Evolutionary conservation across 2,113 vertebrate genomes (phyloP).

Genomic region (Scolopax mira): DNA sequence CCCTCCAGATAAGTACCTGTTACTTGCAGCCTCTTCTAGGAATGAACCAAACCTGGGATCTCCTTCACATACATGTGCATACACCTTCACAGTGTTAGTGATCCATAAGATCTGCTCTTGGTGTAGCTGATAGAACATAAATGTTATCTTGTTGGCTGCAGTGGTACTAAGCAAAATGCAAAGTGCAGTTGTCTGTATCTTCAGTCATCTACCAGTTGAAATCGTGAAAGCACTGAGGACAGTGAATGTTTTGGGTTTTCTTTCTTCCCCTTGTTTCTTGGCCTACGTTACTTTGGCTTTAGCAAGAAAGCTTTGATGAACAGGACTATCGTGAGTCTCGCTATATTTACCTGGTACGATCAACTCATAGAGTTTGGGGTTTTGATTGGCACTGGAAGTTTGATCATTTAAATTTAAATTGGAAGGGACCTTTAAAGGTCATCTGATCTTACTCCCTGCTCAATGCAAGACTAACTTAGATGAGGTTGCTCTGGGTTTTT

Average conservation of each 20-base stretch:
- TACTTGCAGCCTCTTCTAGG: neutral
- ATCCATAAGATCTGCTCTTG: neutral
- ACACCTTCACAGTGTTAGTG: neutral
- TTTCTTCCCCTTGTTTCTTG: neutral
- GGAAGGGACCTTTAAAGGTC: neutral
- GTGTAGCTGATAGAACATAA: neutral
- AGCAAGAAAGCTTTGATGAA: neutral
- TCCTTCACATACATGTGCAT: neutral
- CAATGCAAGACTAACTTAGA: neutral
- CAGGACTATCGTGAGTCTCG: neutral
- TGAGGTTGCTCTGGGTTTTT: neutral
- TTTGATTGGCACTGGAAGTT: neutral
- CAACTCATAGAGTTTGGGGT: neutral
- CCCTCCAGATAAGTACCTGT: neutral
- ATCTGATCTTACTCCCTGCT: neutral
- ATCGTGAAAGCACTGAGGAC: neutral
- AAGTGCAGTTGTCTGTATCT: neutral
- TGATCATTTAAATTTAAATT: neutral
- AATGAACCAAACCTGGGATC: neutral
- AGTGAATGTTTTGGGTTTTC: neutral
- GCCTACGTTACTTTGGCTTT: neutral
- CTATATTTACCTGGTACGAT: neutral
- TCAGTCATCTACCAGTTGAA: rapidly evolving
- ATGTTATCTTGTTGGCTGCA: neutral
- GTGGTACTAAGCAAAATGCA: neutral